Conservation (phyloP, 2,888 invertebrate genomes). For the Anticlea derivata region DNA sequence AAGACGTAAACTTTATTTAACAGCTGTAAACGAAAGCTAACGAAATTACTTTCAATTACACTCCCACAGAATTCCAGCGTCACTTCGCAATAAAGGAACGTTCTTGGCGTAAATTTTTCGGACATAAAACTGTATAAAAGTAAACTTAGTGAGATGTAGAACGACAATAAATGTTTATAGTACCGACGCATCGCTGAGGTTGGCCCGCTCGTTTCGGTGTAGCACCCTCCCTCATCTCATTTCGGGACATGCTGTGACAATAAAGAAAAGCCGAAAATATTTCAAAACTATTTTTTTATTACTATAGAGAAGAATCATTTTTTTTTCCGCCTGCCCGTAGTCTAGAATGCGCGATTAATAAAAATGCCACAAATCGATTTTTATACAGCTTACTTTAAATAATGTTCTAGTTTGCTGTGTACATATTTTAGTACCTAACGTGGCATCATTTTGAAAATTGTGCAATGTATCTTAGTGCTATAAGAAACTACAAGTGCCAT, state of each 20-base stretch:
- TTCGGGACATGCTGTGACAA: background rate
- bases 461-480: too few relatives aligned
- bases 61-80: conserved; percentile 68
- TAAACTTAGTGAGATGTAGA: conserved; percentile 81
- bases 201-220: conserved; percentile 29
- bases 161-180: conserved; percentile 80
- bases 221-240: conserved; percentile 17
- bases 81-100: conserved; percentile 73
- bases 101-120: conserved; percentile 80
- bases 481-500: too few relatives aligned
- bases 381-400: too few relatives aligned
- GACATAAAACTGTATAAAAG: conserved; percentile 82
- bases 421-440: too few relatives aligned
- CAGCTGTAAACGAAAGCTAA: conserved; percentile 78
- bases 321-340: too few relatives aligned
- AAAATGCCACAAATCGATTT: too few relatives aligned
- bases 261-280: conserved; percentile 1
- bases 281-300: too few relatives aligned
- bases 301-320: too few relatives aligned
- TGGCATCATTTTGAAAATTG: too few relatives aligned
- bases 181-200: conserved; percentile 43
- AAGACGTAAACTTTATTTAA: conserved; percentile 82
- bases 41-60: conserved; percentile 83
- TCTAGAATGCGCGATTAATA: too few relatives aligned
- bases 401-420: too few relatives aligned